phyloP scores from a whole-genome alignment of 2,888 invertebrate genomes.

The Xanthostigma xanthostigma region DNA sequence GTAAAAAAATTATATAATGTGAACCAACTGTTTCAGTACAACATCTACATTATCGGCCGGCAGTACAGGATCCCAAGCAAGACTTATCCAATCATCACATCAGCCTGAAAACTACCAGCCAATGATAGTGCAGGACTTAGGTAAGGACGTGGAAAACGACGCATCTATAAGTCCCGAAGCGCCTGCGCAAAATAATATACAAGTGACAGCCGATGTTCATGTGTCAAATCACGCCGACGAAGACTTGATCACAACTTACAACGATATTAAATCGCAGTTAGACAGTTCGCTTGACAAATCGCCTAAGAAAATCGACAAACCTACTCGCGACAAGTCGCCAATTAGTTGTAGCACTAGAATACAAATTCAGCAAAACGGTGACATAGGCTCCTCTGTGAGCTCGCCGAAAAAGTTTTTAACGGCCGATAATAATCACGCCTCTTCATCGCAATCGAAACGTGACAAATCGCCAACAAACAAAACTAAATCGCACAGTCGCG shows the following conservation, averaged over 20 bases:
- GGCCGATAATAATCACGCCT: background rate
- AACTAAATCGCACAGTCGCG: background rate
- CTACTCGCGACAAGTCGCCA: background rate
- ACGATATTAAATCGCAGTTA: background rate
- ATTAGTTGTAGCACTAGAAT: background rate
- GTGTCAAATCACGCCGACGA: slow-evolving; percentile 12
- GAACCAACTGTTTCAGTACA: slow-evolving; percentile 42
- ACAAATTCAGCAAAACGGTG: too few species aligned
- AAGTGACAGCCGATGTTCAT: slow-evolving; percentile 29
- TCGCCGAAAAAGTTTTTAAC: slow-evolving; percentile 3
- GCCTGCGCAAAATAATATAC: slow-evolving; percentile 34
- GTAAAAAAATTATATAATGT: too few species aligned
- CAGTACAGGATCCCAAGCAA: slow-evolving; percentile 84
- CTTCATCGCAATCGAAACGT: background rate
- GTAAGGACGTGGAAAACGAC: slow-evolving; percentile 39
- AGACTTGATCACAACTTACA: background rate
- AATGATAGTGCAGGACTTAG: slow-evolving; percentile 73
- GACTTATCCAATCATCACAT: slow-evolving; percentile 85
- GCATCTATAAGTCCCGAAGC: slow-evolving; percentile 6
- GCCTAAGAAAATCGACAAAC: background rate
- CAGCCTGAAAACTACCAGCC: slow-evolving; percentile 87
- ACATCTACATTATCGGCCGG: slow-evolving; percentile 88
- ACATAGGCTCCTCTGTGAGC: background rate
- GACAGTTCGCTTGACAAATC: slow-evolving; percentile 1
- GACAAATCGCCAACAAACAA: background rate